Base-by-base conservation (phyloP, 2,797 vertebrate genomes). In the Graptemys geographica region DNA sequence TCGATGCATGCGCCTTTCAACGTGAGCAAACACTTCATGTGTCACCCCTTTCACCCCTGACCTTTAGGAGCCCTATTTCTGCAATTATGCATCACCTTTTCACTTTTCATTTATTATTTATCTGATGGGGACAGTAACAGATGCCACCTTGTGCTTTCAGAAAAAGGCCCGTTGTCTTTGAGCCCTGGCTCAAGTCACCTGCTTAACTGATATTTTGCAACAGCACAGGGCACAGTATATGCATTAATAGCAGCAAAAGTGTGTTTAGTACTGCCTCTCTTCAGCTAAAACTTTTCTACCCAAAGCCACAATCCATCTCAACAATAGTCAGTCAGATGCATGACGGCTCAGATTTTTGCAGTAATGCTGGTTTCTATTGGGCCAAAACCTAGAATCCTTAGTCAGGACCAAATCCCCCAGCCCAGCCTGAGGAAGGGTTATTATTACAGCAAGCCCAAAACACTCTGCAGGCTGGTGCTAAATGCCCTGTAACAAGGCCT, bases 341-440 rank as follows among this genome's bases (percentile, higher is more conserved):
- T 1, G 1, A 21, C 27, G 51, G 90, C 47, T 93, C 86, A 93
- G 51, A 1, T 93, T 96, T 88, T 44, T 87, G 65, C 25, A 5
- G 57, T 92, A 62, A 53, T 88, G 82, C 95, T 94, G 85, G 90
- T 95, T 94, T 95, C 89, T 88, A 51, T 37, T 92, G 72, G 47
- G 92, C 89, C 92, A 80, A 31, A 56, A 23, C 87, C 83, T 59
- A 84, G 28, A 44, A 2, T 13, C 25, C 2, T 13, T 5, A 82
- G 57, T 13, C 5, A 5, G 10, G 19, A 72, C n/a, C 65, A 72
- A 23, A 41, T 41, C 65, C n/a, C 12, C 65, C 19, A 37, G 8
- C 19, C 0, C 33, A n/a, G 57, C 11, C 56, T 11, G 6, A 18
- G 27, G 28, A 44, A 59, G 56, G 37, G 12, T 21, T 31, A 28